Evolutionary conservation across 2,113 vertebrate species (phyloP).

Genomic region (Carollia perspicillata): DNA sequence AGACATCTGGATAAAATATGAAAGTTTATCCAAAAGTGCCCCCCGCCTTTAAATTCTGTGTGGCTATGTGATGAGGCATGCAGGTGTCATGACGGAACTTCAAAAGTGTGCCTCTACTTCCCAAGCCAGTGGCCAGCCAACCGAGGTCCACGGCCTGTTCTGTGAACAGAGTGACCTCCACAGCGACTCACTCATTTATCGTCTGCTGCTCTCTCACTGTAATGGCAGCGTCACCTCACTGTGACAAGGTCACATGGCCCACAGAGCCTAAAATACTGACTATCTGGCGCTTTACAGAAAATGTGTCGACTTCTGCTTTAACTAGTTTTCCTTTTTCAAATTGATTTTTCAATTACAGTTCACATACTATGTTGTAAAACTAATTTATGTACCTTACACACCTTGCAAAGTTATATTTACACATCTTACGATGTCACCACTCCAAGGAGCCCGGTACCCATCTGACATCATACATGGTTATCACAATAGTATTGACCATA

Average conservation of each 20-base stretch:
- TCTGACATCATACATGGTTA: background rate
- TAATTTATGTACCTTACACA: background rate
- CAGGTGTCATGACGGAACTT: background rate
- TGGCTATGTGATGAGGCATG: background rate
- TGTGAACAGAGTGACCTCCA: background rate
- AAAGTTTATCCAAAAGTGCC: background rate
- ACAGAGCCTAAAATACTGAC: background rate
- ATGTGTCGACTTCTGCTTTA: background rate
- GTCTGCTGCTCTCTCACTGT: background rate
- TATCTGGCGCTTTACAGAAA: background rate
- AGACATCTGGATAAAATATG: background rate
- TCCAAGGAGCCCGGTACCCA: too few relatives aligned
- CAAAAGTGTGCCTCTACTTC: background rate
- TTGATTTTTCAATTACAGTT: background rate
- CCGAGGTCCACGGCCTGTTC: too few relatives aligned
- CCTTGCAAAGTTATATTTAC: background rate
- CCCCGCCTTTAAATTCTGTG: background rate
- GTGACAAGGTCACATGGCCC: background rate
- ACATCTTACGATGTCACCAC: background rate
- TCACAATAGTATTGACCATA: too few relatives aligned
- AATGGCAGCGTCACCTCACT: fast-evolving
- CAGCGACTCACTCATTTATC: fast-evolving
- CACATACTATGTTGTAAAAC: too few relatives aligned
- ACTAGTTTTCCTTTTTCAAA: background rate
- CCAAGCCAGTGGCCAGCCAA: background rate